These are phyloP conservation scores for Heliocidaris tuberculata DNA, from an alignment of 35 echinoderm and acorn worm species.

Conservation along the genomic window DNA sequence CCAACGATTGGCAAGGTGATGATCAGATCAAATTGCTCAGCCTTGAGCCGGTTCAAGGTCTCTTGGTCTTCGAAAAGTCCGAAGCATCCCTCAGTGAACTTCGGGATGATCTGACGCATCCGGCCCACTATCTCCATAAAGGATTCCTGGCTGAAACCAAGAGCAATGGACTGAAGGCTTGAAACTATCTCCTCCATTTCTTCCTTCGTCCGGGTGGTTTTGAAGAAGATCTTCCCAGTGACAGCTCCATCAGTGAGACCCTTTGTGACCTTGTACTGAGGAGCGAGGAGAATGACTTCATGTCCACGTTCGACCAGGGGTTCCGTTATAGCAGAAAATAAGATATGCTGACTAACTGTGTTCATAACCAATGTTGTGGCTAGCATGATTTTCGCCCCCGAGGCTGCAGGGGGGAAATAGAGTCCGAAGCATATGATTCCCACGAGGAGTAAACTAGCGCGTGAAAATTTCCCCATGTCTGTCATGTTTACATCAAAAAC, in stretches of 20 bases:
- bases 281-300: constrained; percentile 19
- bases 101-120: background rate
- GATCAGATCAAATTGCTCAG: constrained; percentile 31
- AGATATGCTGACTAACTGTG: constrained; percentile 24
- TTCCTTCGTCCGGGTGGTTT: background rate
- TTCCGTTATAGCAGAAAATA: constrained; percentile 5
- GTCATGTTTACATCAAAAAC: no score
- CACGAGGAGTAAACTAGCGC: no score
- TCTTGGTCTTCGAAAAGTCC: constrained; percentile 31
- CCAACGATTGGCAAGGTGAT: background rate
- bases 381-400: constrained; percentile 15
- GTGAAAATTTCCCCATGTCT: no score
- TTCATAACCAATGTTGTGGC: background rate
- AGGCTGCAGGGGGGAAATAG: background rate
- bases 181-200: constrained; percentile 13
- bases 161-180: background rate
- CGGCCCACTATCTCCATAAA: background rate
- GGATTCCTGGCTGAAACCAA: constrained; percentile 8
- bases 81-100: background rate
- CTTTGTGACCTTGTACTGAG: constrained; percentile 10
- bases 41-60: constrained; percentile 23
- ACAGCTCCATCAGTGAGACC: background rate
- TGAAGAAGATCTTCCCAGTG: constrained; percentile 40
- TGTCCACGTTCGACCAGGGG: constrained; percentile 31
- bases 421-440: background rate